Base-by-base conservation (phyloP, 2,797 vertebrate genomes). In the Notolabrus celidotus region DNA sequence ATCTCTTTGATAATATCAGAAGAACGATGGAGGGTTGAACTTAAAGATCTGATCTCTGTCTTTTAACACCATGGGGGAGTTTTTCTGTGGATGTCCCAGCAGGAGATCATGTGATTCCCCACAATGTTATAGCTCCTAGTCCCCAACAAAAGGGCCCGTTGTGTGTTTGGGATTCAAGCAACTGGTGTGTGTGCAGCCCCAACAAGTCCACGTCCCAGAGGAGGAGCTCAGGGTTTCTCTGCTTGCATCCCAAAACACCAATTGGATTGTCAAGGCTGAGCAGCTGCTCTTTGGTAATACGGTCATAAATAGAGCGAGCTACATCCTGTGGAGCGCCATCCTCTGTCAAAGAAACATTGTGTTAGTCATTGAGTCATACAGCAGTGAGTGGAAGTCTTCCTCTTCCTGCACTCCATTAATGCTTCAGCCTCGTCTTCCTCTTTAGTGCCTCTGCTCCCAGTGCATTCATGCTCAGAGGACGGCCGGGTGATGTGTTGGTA, bases 231-330 rank as follows among this genome's bases (percentile, higher is more conserved):
- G 25, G 8, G 69, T 74, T 67, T 65, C 79, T 70, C 60, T 14
- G 17, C 77, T 74, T 10, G 10, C 66, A 73, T 83, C 85, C 79
- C 75, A 69, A 76, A 77, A 77, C 82, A 62, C 79, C 71, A 50
- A 54, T 50, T 69, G 67, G 67, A 79, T 80, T 74, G 81, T 83
- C 61, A 41, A 73, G 71, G 60, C 80, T 62, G 72, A 80, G 79
- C 87, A 88, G 86, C 88, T 89, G 87, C 78, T 78, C 74, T 62
- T 51, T 68, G 77, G 66, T 73, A 71, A 74, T 78, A 79, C 46
- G 53, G 25, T 83, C 82, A 79, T 58, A 78, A 88, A 87, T 72
- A 79, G 80, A 82, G 72, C 9, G 23, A 34, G 52, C 63, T 58
- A 61, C 84, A 76, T 76, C 79, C 76, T 77, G 82, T 65, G 29